Conservation (phyloP, 2,113 vertebrate genomes). For the Nestor notabilis region DNA sequence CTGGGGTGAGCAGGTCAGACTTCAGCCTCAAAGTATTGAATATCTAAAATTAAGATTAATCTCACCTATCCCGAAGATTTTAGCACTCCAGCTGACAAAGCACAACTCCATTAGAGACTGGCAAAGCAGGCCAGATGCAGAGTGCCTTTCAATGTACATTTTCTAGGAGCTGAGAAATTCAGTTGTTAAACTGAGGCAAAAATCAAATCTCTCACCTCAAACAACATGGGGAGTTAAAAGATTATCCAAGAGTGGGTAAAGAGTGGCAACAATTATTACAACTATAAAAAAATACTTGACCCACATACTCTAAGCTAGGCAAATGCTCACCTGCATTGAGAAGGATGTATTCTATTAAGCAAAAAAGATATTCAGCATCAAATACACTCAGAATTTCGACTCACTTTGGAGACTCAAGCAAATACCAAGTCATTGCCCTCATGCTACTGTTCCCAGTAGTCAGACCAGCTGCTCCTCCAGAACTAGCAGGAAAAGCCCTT, state of each 20-base stretch:
- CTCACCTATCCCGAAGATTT: neutral
- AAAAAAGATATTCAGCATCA: neutral
- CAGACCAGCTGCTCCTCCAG: accelerated
- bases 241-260: neutral
- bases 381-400: neutral
- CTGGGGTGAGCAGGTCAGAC: neutral
- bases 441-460: neutral
- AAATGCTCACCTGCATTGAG: neutral
- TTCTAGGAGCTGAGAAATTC: neutral
- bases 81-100: neutral
- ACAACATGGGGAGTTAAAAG: neutral
- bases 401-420: neutral
- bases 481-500: neutral
- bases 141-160: neutral
- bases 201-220: neutral
- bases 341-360: neutral
- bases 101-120: neutral
- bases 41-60: constrained; percentile 16
- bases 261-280: neutral
- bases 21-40: neutral
- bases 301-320: neutral
- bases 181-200: neutral
- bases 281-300: neutral
- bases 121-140: neutral
- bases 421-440: neutral